Percentiles rank a stretch among this genome's conserved stretches.
Conservation (phyloP, 2,888 invertebrate genomes). For the Himalopsyche anomala region DNA sequence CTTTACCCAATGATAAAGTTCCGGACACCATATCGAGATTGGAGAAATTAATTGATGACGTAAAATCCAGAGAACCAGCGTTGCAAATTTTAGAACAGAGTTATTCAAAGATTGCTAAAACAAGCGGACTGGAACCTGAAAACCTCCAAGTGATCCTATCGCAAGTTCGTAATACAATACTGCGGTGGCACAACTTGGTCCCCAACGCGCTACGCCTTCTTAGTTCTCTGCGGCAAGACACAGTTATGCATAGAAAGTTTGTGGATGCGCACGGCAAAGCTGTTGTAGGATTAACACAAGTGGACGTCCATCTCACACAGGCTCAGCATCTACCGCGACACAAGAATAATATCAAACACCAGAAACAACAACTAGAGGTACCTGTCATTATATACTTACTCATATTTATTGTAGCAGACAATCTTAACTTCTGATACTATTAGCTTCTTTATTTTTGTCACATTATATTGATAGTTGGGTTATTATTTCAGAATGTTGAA, state of each 20-base stretch:
- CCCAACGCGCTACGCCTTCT: conserved; percentile 79
- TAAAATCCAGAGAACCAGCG: conserved; percentile 77
- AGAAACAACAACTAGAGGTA: conserved; percentile 74
- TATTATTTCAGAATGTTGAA: conserved; percentile 73
- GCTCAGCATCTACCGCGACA: conserved; percentile 79
- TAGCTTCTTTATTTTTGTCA: not conserved
- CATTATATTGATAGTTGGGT: not conserved
- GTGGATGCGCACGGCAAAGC: conserved; percentile 84
- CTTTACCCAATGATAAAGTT: conserved; percentile 77
- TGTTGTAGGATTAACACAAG: conserved; percentile 82
- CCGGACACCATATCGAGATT: conserved; percentile 77
- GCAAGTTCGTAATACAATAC: conserved; percentile 77
- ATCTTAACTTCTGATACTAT: not conserved
- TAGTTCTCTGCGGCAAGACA: conserved; percentile 77
- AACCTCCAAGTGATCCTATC: conserved; percentile 81
- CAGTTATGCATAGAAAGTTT: conserved; percentile 82
- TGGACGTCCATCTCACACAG: conserved; percentile 84
- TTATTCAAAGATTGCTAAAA: conserved; percentile 82
- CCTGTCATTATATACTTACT: conserved; percentile 9
- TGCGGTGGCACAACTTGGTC: conserved; percentile 81
- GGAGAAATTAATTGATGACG: conserved; percentile 76
- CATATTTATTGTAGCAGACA: no score
- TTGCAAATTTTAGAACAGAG: conserved; percentile 82
- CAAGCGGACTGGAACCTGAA: conserved; percentile 82
- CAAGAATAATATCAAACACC: conserved; percentile 73